phyloP scores from a whole-genome alignment of 2,113 vertebrate species.

The Epinephelus cyanopodus region DNA sequence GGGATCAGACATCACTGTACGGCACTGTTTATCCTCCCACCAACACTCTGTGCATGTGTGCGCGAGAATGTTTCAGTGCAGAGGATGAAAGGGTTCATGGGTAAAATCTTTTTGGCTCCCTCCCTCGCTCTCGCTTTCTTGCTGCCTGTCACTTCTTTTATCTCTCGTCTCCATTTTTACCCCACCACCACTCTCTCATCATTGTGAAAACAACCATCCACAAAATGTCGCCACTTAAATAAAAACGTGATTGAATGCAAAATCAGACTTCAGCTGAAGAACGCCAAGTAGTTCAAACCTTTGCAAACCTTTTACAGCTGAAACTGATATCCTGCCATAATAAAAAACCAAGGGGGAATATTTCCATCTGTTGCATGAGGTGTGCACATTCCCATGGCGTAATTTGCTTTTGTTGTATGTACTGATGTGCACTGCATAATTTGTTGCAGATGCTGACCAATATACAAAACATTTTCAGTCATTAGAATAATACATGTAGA shows the following conservation, averaged over 20 bases:
- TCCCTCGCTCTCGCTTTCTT: slow-evolving; percentile 28
- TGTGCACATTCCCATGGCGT: too few relatives aligned
- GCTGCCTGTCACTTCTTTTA: slow-evolving; percentile 54
- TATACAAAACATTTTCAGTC: neutral
- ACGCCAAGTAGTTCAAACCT: neutral
- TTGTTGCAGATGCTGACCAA: neutral
- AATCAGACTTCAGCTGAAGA: neutral
- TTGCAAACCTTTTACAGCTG: neutral
- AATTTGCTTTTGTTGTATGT: too few relatives aligned
- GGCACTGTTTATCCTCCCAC: slow-evolving; percentile 68
- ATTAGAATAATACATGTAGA: neutral
- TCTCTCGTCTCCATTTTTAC: slow-evolving; percentile 30
- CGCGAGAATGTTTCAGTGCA: slow-evolving; percentile 28
- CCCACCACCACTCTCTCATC: neutral
- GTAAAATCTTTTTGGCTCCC: slow-evolving; percentile 49
- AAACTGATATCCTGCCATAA: neutral
- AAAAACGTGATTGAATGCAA: neutral
- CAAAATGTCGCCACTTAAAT: slow-evolving; percentile 1
- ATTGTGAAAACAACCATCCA: neutral
- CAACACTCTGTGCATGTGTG: slow-evolving; percentile 14
- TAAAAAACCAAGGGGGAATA: too few relatives aligned
- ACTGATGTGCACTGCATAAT: neutral
- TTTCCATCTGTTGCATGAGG: too few relatives aligned
- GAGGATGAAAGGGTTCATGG: slow-evolving; percentile 66
- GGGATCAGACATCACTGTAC: slow-evolving; percentile 58